Percentiles rank a stretch among this genome's conserved stretches.
These are phyloP conservation scores for Eumeta japonica DNA, from an alignment of 1,140 invertebrate species.

Conservation along the genomic window DNA sequence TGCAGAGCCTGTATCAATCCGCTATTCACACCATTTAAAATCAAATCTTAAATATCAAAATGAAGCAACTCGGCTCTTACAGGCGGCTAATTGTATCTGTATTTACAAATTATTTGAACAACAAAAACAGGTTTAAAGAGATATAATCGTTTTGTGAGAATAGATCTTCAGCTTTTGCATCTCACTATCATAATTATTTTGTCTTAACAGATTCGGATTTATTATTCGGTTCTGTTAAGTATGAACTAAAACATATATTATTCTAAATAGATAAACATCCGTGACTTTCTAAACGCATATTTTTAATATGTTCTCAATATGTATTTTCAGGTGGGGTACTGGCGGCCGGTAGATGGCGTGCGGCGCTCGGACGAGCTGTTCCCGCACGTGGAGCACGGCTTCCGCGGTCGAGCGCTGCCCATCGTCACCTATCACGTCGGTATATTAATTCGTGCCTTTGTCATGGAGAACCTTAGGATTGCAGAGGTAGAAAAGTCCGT, in stretches of 20 bases:
- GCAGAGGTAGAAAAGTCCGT: too few relatives aligned
- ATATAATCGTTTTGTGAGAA: too few relatives aligned
- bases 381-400: conserved; percentile 75
- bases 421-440: conserved; percentile 70
- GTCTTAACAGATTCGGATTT: neutral
- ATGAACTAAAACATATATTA: neutral
- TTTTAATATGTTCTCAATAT: neutral
- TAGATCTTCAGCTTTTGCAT: too few relatives aligned
- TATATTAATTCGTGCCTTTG: too few relatives aligned
- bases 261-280: neutral
- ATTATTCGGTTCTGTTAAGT: neutral
- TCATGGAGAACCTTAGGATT: too few relatives aligned
- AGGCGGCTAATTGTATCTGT: neutral
- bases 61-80: too few relatives aligned
- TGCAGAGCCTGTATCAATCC: too few relatives aligned
- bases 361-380: conserved; percentile 70
- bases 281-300: neutral
- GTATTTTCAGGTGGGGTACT: conserved; percentile 67
- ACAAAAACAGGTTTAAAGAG: neutral
- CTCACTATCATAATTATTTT: too few relatives aligned
- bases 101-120: neutral
- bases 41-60: neutral
- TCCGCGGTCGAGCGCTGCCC: conserved; percentile 70
- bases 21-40: neutral
- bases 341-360: conserved; percentile 70